Evolutionary conservation across 2,113 vertebrate genomes (phyloP), one percentile per base, ranked within the genome.

Genomic region (Porphyrio hochstetteri): DNA sequence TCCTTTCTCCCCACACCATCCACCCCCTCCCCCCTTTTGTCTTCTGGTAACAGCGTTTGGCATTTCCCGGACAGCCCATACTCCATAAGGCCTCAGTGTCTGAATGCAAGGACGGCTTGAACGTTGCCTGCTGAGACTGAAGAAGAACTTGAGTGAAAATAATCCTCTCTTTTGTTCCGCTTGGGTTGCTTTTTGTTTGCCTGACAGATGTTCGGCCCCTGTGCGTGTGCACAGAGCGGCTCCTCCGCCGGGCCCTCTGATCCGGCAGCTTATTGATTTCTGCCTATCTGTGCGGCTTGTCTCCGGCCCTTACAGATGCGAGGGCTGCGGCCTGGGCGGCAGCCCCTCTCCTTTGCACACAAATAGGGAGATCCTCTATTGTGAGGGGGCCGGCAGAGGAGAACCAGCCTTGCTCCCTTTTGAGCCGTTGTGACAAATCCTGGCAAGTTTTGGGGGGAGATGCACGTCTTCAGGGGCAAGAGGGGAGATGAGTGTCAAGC

Each of bases 151-250:
- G 96, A 98, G 97, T 96, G 97, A 97, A 97, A 97, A 97, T 97
- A 98, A 97, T 97, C 98, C 97, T 94, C 97, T 94, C 96, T 95
- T 98, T 97, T 98, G 98, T 97, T 97, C 97, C 86, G 86, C 95
- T 93, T 94, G 74, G 95, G 88, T 96, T 97, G 97, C 97, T 97
- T 96, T 97, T 96, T 97, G 96, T 96, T 96, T 97, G 97, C 97
- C 97, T 96, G 97, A 97, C 98, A 98, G 97, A 97, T 98, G 97
- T 97, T 97, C 96, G 2, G 97, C 97, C 96, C 96, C 92, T 93
- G 95, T 95, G 92, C 81, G 70, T 91, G 82, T 92, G 93, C 95
- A 84, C 13, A 8, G 85, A 96, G 93, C 79, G 35, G 94, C 96
- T 96, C 92, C 95, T 95, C 84, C 33, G 23, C 92, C 78, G 19